Percentiles rank a stretch among this genome's conserved stretches.
phyloP scores from a whole-genome alignment of 1,140 invertebrate species.

The Drosophila pseudoobscura region DNA sequence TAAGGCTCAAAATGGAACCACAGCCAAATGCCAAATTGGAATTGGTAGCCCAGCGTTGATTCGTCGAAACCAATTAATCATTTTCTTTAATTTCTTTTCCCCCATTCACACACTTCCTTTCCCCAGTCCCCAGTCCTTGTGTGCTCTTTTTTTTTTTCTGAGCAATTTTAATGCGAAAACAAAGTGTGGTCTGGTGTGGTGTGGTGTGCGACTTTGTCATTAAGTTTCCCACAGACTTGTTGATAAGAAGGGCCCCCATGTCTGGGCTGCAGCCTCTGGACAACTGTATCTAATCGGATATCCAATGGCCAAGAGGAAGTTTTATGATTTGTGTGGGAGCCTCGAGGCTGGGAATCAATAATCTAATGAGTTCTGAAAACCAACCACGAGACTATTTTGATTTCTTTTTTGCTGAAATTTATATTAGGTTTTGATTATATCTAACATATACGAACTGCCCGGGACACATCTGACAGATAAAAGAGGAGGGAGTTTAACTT shows the following conservation, averaged over 20 bases:
- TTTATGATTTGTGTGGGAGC: constrained; percentile 8
- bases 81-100: constrained; percentile 51
- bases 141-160: not conserved
- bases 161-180: constrained; percentile 34
- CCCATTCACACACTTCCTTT: too few relatives aligned
- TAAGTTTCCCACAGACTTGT: constrained; percentile 27
- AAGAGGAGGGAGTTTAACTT: too few relatives aligned
- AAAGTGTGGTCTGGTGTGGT: constrained; percentile 23
- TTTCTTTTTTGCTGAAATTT: too few relatives aligned
- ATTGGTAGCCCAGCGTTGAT: constrained; percentile 51
- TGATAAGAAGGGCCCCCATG: constrained; percentile 13
- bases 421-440: too few relatives aligned
- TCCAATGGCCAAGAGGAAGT: constrained; percentile 2
- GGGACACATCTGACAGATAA: too few relatives aligned
- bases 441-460: too few relatives aligned
- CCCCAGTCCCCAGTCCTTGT: not conserved
- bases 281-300: constrained; percentile 18
- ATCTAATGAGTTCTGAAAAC: too few relatives aligned
- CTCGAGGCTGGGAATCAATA: not conserved
- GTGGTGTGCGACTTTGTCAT: constrained; percentile 48
- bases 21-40: constrained; percentile 26
- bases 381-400: too few relatives aligned
- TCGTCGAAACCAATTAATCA: constrained; percentile 68
- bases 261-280: not conserved
- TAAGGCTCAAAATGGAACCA: not conserved